A percentile compares a stretch with the other conserved stretches of the same genome.
Conservation (phyloP, 2,888 invertebrate genomes). For the Yponomeuta sedellus region DNA sequence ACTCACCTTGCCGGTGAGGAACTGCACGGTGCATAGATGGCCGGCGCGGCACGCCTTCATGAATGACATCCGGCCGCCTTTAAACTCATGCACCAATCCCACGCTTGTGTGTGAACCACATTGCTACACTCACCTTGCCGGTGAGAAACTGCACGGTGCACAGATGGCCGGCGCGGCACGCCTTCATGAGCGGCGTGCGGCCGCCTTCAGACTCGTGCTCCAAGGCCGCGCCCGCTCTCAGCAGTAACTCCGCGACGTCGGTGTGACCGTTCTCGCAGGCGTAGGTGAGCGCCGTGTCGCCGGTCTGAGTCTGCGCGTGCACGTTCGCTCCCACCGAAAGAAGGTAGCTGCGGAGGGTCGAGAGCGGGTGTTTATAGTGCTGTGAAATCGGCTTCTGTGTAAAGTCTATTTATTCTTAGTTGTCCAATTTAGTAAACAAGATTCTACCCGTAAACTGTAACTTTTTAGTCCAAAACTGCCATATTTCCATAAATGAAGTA, state of each 20-base stretch:
- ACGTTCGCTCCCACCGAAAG: conserved; percentile 92
- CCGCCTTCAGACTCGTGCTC: conserved; percentile 98
- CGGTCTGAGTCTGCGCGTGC: conserved; percentile 95
- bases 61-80: conserved; percentile 97
- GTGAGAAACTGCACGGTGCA: conserved; percentile 98
- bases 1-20: conserved; percentile 88
- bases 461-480: too few species aligned
- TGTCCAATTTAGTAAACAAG: too few species aligned
- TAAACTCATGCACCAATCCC: conserved; percentile 97
- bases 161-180: conserved; percentile 95
- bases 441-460: too few species aligned
- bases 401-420: too few species aligned
- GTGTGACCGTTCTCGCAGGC: conserved; percentile 99
- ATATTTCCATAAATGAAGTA: too few species aligned
- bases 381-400: neutral
- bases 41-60: conserved; percentile 99
- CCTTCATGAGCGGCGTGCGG: conserved; percentile 98
- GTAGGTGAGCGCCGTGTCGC: conserved; percentile 97
- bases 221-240: conserved; percentile 93
- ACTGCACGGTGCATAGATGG: conserved; percentile 96
- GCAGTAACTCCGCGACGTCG: conserved; percentile 94
- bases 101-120: too few species aligned
- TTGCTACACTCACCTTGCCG: conserved; percentile 81
- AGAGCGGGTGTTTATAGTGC: neutral
- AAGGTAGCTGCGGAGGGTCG: conserved; percentile 73